phyloP scores from a whole-genome alignment of 2,888 invertebrate genomes.

The Patella depressa region DNA sequence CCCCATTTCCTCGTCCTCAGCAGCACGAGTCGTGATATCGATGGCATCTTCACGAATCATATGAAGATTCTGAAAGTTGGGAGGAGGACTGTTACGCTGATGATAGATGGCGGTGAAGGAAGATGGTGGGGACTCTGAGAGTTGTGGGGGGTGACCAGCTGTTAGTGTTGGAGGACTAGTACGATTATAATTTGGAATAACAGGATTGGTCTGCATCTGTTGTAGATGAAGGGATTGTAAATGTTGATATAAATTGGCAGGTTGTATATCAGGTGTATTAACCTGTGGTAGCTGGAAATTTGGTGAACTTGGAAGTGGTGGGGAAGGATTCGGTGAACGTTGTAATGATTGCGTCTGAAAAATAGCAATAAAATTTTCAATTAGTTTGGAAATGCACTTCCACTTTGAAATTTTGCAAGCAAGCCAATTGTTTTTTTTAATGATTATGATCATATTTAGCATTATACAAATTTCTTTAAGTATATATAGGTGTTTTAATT shows the following conservation, averaged over 20 bases:
- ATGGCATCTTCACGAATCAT: constrained; percentile 70
- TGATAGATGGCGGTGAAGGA: constrained; percentile 31
- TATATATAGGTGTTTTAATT: no score
- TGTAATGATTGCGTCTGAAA: constrained; percentile 34
- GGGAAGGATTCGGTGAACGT: constrained; percentile 57
- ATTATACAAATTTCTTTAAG: no score
- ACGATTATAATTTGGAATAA: constrained; percentile 31
- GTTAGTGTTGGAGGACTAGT: constrained; percentile 24
- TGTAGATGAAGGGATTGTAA: constrained; percentile 72
- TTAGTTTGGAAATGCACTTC: no score
- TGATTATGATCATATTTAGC: no score
- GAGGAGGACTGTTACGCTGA: constrained; percentile 65
- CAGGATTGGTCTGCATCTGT: constrained; percentile 39
- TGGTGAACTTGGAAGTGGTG: constrained; percentile 56
- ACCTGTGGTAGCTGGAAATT: constrained; percentile 43
- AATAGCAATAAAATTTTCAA: not conserved
- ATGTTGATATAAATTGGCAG: constrained; percentile 70
- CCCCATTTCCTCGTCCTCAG: constrained; percentile 37
- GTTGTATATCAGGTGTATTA: constrained; percentile 61
- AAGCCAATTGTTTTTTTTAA: no score
- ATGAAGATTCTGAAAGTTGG: constrained; percentile 68
- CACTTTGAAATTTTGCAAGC: no score
- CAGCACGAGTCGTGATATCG: constrained; percentile 36
- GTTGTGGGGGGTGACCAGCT: constrained; percentile 14
- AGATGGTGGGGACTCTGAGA: constrained; percentile 3